A percentile compares a stretch with the other conserved stretches of the same genome.
Evolutionary conservation across 2,797 vertebrate genomes (phyloP).

Genomic region (Arvicola amphibius): DNA sequence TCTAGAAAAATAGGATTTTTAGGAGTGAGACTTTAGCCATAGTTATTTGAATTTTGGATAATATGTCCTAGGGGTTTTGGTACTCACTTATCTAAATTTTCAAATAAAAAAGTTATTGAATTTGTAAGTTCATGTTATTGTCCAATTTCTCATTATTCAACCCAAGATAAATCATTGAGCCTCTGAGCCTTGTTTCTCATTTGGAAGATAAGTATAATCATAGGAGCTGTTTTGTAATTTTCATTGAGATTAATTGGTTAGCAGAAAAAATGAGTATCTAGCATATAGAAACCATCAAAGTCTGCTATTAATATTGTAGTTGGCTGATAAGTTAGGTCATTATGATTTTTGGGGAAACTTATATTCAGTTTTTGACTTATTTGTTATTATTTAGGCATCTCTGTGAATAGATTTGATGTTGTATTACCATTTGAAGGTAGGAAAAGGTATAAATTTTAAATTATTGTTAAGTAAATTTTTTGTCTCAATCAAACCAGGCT

Average conservation of each 20-base stretch:
- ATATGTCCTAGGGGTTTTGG: not conserved
- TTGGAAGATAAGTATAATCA: not conserved
- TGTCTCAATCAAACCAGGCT: not conserved
- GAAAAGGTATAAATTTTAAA: not conserved
- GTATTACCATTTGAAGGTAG: not conserved
- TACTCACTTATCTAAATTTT: not conserved
- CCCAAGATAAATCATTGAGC: not conserved
- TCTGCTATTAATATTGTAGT: not conserved
- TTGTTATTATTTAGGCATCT: constrained; percentile 25
- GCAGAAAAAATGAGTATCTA: not conserved
- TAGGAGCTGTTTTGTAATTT: not conserved
- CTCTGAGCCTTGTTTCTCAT: not conserved
- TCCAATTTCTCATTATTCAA: not conserved
- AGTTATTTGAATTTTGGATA: constrained; percentile 13
- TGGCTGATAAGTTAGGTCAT: constrained; percentile 14
- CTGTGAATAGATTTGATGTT: constrained; percentile 33
- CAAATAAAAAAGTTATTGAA: not conserved
- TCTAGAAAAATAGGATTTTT: not conserved
- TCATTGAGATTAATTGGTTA: constrained; percentile 25
- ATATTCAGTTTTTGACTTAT: constrained; percentile 3
- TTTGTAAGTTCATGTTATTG: not conserved
- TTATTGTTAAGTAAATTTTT: not conserved
- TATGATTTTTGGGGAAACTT: constrained; percentile 28
- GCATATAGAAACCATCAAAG: not conserved
- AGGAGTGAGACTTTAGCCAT: not conserved